Evolutionary conservation across 1,140 invertebrate species (phyloP).

Genomic region (Drosophila teissieri): DNA sequence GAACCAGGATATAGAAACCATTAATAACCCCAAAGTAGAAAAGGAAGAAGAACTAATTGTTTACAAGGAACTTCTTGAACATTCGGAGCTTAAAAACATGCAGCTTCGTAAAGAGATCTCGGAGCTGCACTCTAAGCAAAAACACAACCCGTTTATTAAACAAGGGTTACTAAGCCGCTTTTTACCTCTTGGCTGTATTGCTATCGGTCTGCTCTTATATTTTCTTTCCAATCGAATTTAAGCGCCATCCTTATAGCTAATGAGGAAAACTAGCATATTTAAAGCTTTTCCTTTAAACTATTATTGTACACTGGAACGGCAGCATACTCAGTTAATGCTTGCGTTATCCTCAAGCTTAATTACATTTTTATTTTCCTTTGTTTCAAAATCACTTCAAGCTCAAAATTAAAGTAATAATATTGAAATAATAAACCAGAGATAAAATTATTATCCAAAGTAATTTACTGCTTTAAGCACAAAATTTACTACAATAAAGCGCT

Average conservation of each 20-base stretch:
- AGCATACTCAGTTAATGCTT: conserved; percentile 15
- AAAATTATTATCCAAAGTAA: background rate
- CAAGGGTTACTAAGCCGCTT: conserved; percentile 28
- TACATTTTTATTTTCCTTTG: conserved; percentile 43
- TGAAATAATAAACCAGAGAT: background rate
- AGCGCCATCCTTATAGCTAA: background rate
- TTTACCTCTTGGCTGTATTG: conserved; percentile 59
- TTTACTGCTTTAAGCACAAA: no score
- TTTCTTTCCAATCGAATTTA: conserved; percentile 63
- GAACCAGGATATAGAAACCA: conserved; percentile 56
- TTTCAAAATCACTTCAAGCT: conserved; percentile 24
- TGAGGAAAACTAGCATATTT: background rate
- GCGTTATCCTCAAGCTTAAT: conserved; percentile 40
- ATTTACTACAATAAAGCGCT: no score
- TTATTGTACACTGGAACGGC: background rate
- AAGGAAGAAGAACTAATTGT: conserved; percentile 78
- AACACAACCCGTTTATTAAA: conserved; percentile 1
- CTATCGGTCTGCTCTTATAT: conserved; percentile 69
- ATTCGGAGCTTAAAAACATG: conserved; percentile 67
- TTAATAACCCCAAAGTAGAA: conserved; percentile 59
- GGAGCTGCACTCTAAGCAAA: conserved; percentile 51
- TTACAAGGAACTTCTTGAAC: conserved; percentile 78
- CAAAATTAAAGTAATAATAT: conserved; percentile 60
- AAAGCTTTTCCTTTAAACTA: background rate
- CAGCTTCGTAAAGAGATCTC: conserved; percentile 69